Base-by-base conservation (phyloP, 1,140 invertebrate genomes). In the Pogonognathellus flavescens region DNA sequence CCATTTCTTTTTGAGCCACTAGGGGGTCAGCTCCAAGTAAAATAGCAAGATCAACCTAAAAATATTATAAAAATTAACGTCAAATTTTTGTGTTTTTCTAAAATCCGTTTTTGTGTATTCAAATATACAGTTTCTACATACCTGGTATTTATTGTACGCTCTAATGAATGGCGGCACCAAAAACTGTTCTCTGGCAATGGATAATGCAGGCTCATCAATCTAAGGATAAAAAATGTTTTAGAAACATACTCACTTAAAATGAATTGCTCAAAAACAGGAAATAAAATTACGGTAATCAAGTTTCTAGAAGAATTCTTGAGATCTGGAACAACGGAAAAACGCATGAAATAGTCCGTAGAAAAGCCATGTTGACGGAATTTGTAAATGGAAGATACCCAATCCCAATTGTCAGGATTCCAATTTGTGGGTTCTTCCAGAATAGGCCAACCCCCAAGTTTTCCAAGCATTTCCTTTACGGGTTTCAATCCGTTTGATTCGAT, bases 141-240 rank as follows among this genome's bases (percentile, higher is more conserved):
- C 94, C 94, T 95, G 95, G 89, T 96, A 97, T 0, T 93, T 93
- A 87, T 95, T 95, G 90, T 97, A 96, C 2, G 94, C 95, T 59
- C 92, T 92, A 0, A 96, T 95, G 31, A 96, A 91, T 89, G 95
- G 95, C 94, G 20, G 93, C 92, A 8, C 96, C 13, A 95, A 93
- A 76, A 98, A 91, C 89, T 97, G 98, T 91, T 98, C 97, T 62
- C 97, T 92, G 85, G 95, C 94, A 0, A 98, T 92, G 55, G 96
- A 96, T 72, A 99, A 92, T 0, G 95, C 93, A 0, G 96, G 95
- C 93, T 99, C 97, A 91, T 99, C 98, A 89, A 99, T 89, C 96
- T 98, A 90, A 59, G 52, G 49, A n/a, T 66, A 70, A 49, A 70
- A 2, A 31, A 72, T 16, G 60, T 25, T 81, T 59, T 52, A n/a